Evolutionary conservation across 2,888 invertebrate species (phyloP), one percentile per base, ranked within the genome.

Genomic region (Zele albiditarsus): DNA sequence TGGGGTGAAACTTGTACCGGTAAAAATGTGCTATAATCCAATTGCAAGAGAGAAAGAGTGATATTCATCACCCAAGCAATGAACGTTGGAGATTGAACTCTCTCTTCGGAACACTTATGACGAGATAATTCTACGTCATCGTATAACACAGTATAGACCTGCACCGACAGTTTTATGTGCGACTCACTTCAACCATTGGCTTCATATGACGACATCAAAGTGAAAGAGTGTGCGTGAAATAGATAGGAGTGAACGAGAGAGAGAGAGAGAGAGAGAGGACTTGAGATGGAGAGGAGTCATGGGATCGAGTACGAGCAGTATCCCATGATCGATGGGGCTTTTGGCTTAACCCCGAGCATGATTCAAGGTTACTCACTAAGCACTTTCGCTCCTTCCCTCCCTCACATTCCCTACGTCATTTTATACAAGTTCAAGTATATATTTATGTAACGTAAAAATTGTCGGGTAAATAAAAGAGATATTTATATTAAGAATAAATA

Each of bases 301-400:
- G 73, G 69, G 73, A 69, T 57, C 72, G 49, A 20, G 49, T 63
- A 33, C 16, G 53, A 78, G 79, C 81, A 38, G 80, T 82, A 84
- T 84, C 82, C 81, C 81, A 83, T 84, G 84, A 84, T 84, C 85
- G 85, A 84, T 84, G 85, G 81, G 79, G 77, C 83, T 84, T 78
- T 83, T 82, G 80, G 83, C 83, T 85, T 82, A 85, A 85, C 85
- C 83, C 82, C 78, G 80, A 81, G 63, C 77, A 67, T 79, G 75
- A 77, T 79, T 46, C 79, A 77, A 80, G 78, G 77, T 69, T 75
- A 69, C 63, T 74, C 84, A 83, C 82, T 77, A 80, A 80, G 63
- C 78, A 69, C 79, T 76, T 63, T 63, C 73, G n/a, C 28, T 28
- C 63, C 23, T n/a, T 4, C 63, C 0, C 63, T 20, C 62, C 42